Conservation (phyloP, 2,797 vertebrate genomes). For the Chaunax sp. region DNA sequence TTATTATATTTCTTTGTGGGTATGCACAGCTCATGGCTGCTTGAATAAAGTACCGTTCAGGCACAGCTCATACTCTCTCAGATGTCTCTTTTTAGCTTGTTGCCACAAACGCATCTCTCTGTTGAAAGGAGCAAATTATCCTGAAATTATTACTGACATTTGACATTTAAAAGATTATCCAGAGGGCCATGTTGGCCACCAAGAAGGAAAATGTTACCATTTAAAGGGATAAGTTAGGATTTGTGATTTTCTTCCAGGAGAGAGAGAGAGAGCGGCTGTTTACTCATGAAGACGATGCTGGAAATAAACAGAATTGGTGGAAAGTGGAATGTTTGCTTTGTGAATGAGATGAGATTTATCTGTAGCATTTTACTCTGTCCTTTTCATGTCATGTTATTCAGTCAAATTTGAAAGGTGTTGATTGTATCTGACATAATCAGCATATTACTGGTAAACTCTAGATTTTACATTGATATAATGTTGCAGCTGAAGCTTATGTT, state of each 20-base stretch:
- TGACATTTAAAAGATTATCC: slow-evolving; percentile 60
- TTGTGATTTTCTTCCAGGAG: slow-evolving; percentile 44
- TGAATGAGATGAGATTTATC: slow-evolving; percentile 76
- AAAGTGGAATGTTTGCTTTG: slow-evolving; percentile 76
- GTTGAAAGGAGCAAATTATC: slow-evolving; percentile 44
- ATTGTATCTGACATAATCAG: slow-evolving; percentile 27
- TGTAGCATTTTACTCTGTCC: too few species aligned
- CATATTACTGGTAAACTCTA: background rate
- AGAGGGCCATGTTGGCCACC: slow-evolving; percentile 50
- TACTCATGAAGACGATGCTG: slow-evolving; percentile 61
- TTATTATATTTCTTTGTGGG: background rate
- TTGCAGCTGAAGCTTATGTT: background rate
- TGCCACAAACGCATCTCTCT: slow-evolving; percentile 30
- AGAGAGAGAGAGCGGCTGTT: slow-evolving; percentile 51
- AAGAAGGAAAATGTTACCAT: slow-evolving; percentile 70
- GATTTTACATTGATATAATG: background rate
- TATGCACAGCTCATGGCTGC: background rate
- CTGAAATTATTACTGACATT: slow-evolving; percentile 36
- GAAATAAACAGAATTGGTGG: slow-evolving; percentile 71
- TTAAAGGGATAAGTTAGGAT: slow-evolving; percentile 45
- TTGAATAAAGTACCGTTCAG: background rate
- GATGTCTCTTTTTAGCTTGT: background rate
- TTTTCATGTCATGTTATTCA: slow-evolving; percentile 26
- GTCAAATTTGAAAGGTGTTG: background rate
- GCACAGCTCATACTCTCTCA: background rate